Evolutionary conservation across 2,888 invertebrate species (phyloP), one percentile per base, ranked within the genome.

Genomic region (Drosophila cognata): DNA sequence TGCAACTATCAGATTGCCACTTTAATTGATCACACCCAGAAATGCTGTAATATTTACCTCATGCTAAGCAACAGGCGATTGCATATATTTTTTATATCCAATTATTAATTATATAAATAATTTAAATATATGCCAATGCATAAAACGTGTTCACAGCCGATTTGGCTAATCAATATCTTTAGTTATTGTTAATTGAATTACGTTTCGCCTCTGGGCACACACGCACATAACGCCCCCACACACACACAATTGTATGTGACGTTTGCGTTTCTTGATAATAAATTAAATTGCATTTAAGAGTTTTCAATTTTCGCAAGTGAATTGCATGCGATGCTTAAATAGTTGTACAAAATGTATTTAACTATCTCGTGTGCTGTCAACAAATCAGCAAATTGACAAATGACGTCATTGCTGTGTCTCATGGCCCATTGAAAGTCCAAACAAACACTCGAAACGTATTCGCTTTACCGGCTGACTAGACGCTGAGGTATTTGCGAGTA

Each of bases 311-410:
- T 56, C 50, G 59, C 62, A 74, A 76, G 59, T 63, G 63, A 79
- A 74, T 57, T 74, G 77, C 77, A 74, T 63, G 67, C 66, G 61
- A 66, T 53, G 87, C 81, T 79, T 70, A 67, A 84, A 72, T 74
- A 63, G 59, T 53, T 78, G 57, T 63, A 56, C 65, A 35, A 74
- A 76, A 74, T 80, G 80, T 87, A 83, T 65, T 88, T 73, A 74
- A 71, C 73, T 67, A 72, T 80, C 71, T 76, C 65, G 66, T 66
- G 51, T 59, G 75, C 77, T 74, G 83, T 84, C 77, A 73, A 67
- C 81, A 65, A 71, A 79, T 80, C 80, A 71, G 66, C 63, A 38
- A 81, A 71, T 79, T 89, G 89, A 84, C 89, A 77, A 89, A 88
- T 84, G 84, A 89, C 88, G 86, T 88, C 88, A 85, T 59, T 51